Percentiles rank a stretch among this genome's conserved stretches.
These are phyloP conservation scores for Thalassarche chlororhynchos DNA, from an alignment of 2,113 vertebrate genomes.

Conservation along the genomic window DNA sequence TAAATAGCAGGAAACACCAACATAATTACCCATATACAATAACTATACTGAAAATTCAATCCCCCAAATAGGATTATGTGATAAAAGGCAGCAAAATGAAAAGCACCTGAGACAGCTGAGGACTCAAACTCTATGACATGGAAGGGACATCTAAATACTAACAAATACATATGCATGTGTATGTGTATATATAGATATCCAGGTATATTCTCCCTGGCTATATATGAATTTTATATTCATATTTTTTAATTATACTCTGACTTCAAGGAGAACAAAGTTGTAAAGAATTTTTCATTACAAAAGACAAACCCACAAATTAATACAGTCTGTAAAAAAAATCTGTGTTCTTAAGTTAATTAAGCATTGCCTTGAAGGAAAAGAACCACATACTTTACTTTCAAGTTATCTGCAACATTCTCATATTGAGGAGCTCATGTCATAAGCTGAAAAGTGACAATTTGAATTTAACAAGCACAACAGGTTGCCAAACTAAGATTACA, in stretches of 20 bases:
- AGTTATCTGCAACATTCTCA: not conserved
- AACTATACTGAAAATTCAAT: not conserved
- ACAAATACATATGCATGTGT: not conserved
- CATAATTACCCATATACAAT: not conserved
- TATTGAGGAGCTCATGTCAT: not conserved
- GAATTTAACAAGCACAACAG: constrained; percentile 68
- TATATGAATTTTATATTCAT: not conserved
- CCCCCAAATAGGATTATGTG: not conserved
- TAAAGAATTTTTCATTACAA: not conserved
- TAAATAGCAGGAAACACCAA: not conserved
- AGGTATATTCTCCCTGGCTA: not conserved
- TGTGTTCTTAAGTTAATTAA: not conserved
- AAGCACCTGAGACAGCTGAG: not conserved
- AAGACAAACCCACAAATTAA: not conserved
- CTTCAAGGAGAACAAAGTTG: not conserved
- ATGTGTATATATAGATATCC: not conserved
- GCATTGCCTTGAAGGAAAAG: not conserved
- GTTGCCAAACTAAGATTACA: constrained; percentile 76
- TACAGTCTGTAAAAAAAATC: not conserved
- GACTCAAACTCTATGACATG: not conserved
- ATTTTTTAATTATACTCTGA: not conserved
- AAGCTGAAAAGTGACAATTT: constrained; percentile 47
- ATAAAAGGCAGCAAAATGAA: not conserved
- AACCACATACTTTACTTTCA: not conserved
- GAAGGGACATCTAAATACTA: not conserved